phyloP scores from a whole-genome alignment of 2,797 vertebrate species.

The Limosa lapponica region DNA sequence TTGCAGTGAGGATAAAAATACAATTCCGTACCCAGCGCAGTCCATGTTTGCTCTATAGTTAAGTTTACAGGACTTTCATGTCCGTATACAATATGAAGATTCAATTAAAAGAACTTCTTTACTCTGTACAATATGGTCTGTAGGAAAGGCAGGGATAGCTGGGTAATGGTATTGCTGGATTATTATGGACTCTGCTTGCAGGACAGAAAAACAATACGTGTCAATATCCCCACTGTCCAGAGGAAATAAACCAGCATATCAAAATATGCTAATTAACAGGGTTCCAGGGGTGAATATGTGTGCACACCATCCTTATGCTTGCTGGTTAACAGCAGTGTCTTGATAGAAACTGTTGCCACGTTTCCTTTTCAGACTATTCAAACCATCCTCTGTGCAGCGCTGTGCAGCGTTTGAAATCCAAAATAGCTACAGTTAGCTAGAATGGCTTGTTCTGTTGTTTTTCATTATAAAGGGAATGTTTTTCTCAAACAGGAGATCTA shows the following conservation, averaged over 20 bases:
- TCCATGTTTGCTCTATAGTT: neutral
- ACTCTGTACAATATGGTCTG: neutral
- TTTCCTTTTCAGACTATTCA: neutral
- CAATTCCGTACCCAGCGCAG: neutral
- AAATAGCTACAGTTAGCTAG: neutral
- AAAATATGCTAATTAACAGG: neutral
- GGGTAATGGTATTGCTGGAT: neutral
- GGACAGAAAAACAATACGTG: neutral
- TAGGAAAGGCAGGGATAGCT: neutral
- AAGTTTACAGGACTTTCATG: neutral
- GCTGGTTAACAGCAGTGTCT: neutral
- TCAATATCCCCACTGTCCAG: neutral
- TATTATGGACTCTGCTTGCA: neutral
- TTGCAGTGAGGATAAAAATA: neutral
- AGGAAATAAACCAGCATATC: neutral
- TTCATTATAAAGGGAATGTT: neutral
- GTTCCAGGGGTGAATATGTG: neutral
- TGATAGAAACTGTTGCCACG: neutral
- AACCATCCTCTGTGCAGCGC: neutral
- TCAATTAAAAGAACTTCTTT: neutral
- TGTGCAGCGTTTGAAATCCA: neutral
- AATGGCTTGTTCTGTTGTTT: neutral
- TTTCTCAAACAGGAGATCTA: neutral
- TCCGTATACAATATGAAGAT: neutral
- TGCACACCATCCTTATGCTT: neutral